Evolutionary conservation across 2,797 vertebrate species (phyloP).

Genomic region (Pygocentrus nattereri): DNA sequence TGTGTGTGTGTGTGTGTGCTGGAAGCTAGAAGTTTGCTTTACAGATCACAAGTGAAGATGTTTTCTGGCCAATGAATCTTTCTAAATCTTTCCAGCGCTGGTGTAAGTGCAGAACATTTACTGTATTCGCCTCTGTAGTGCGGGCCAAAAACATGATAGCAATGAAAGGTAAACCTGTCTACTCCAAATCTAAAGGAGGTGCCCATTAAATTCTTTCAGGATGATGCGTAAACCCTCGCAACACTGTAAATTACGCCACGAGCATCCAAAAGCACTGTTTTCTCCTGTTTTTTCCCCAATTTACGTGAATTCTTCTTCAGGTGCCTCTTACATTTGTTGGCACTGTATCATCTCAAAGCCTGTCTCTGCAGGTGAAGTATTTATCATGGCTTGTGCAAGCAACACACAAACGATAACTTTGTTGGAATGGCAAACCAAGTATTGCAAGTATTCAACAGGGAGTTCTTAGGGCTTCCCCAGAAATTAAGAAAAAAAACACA

Average conservation of each 20-base stretch:
- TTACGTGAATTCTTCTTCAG: not conserved
- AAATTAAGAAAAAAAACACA: not conserved
- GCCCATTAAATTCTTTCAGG: slow-evolving; percentile 33
- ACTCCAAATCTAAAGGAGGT: slow-evolving; percentile 24
- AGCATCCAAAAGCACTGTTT: not conserved
- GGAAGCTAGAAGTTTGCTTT: slow-evolving; percentile 47
- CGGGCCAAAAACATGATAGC: slow-evolving; percentile 28
- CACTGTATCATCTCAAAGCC: slow-evolving; percentile 36
- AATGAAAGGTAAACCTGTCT: slow-evolving; percentile 23
- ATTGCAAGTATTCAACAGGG: slow-evolving; percentile 49
- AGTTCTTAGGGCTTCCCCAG: slow-evolving; percentile 36
- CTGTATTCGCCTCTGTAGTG: slow-evolving; percentile 38
- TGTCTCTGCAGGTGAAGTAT: slow-evolving; percentile 60
- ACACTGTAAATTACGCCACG: slow-evolving; percentile 10
- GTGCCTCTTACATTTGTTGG: slow-evolving; percentile 11
- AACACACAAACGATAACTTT: slow-evolving; percentile 42
- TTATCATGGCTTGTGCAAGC: slow-evolving; percentile 44
- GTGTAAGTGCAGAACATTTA: slow-evolving; percentile 33
- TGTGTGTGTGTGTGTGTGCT: slow-evolving; percentile 28
- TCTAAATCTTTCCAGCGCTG: slow-evolving; percentile 22
- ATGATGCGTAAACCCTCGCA: slow-evolving; percentile 19
- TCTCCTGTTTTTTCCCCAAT: slow-evolving; percentile 4
- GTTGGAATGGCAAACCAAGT: slow-evolving; percentile 47
- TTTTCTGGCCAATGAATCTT: slow-evolving; percentile 44
- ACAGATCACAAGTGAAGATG: slow-evolving; percentile 52